Conservation (phyloP, 2,797 vertebrate genomes). For the Tokudaia tokunoshimensis region DNA sequence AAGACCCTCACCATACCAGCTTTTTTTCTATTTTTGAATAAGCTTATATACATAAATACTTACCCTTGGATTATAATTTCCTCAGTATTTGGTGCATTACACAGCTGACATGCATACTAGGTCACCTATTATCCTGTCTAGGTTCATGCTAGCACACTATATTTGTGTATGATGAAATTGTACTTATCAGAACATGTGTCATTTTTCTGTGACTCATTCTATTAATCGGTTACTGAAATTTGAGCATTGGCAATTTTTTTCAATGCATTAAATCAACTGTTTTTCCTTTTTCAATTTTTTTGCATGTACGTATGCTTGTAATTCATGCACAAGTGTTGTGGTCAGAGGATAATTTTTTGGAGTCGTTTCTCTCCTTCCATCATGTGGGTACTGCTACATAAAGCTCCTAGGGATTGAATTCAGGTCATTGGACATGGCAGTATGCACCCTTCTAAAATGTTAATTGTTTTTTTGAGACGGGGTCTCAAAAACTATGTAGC, state of each 20-base stretch:
- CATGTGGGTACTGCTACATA: neutral
- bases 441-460: neutral
- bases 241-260: constrained; percentile 30
- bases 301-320: neutral
- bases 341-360: neutral
- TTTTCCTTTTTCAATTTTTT: neutral
- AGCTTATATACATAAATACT: neutral
- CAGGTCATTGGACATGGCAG: neutral
- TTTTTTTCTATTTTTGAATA: neutral
- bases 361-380: neutral
- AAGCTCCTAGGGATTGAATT: neutral
- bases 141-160: neutral
- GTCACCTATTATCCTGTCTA: neutral
- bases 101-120: too few relatives aligned
- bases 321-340: neutral
- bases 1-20: neutral
- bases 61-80: neutral
- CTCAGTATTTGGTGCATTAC: neutral
- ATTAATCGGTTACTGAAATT: neutral
- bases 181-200: neutral
- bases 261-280: neutral
- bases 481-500: neutral
- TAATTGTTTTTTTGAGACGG: neutral
- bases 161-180: neutral
- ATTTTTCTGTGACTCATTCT: neutral